Base-by-base conservation (phyloP, 2,888 invertebrate genomes). In the Drosophila fungiperda region DNA sequence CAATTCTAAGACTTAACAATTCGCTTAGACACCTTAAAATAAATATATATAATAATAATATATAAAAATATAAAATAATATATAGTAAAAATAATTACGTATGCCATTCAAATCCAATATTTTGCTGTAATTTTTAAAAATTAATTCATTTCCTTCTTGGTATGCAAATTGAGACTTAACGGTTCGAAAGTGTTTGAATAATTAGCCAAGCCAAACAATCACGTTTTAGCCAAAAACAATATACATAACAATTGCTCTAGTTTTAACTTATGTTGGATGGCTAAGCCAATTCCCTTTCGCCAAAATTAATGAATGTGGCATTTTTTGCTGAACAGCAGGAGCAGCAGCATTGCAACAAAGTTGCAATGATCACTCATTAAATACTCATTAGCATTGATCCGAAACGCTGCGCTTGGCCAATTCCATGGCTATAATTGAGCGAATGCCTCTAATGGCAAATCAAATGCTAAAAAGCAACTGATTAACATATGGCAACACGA, bases 401-500 rank as follows among this genome's bases (percentile, higher is more conserved):
- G 62, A 67, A 68, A 50, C 55, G 74, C 61, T 70, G 63, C 80
- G 86, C 77, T 83, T 73, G 80, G 80, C 55, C 74, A 78, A 78
- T 59, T 78, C 45, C 55, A 60, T 66, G 78, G 64, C 72, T 73
- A 74, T 73, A 85, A 77, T 77, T 85, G 68, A 68, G 78, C 55
- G 67, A 69, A 80, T 49, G 60, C 32, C 64, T 60, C 58, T 78
- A 78, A 78, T 78, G 64, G 70, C 70, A 78, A 78, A 78, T 78
- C 77, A 78, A 78, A 78, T 33, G 57, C 50, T 32, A 35, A 20
- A 15, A 26, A n/a, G 53, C 65, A 49, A 45, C 63, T 64, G 61
- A 78, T 78, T 78, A 80, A 66, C 76, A 78, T 78, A 78, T 50
- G 66, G 57, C 57, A 66, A 26, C 80, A 78, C 78, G 78, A 80